Base-by-base conservation (phyloP, 2,797 vertebrate genomes). In the Philypnodon macrostomus region DNA sequence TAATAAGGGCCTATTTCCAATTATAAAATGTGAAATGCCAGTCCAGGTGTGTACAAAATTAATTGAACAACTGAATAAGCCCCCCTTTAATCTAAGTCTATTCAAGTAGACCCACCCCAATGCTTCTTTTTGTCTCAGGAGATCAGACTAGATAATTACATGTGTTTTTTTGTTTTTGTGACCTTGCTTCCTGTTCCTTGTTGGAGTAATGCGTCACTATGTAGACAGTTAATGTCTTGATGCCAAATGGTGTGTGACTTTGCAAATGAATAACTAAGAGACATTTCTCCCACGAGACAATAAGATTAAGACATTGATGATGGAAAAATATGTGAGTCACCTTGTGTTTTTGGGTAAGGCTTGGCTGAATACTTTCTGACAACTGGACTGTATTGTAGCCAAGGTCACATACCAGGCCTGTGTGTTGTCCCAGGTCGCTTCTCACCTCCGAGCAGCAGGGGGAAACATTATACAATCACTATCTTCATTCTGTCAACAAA, bases 361-460 rank as follows among this genome's bases (percentile, higher is more conserved):
- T 53, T 53, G 52, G 5, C 34, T 41, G 50, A 66, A 77, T 77
- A 67, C 59, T 72, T 67, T 72, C 73, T 73, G 81, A 78, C 69
- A 76, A 73, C 72, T 61, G 56, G 53, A 55, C 53, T 57, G 50
- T 67, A 57, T 61, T 63, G 57, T 27, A 21, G 70, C 75, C 78
- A 86, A 81, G 81, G 77, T 84, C 73, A 53, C 55, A 80, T 82
- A 71, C 73, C 58, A 0, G 64, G 66, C 69, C 49, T 65, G 51
- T 55, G 21, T 71, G 57, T 57, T 48, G 24, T 44, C 56, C 39
- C 26, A 33, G 38, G 39, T 36, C 31, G 66, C 53, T 49, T 66
- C 34, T 67, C 52, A 67, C 63, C 47, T 58, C 52, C 0, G 6
- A 35, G 54, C 40, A 53, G 47, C 55, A 55, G 52, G 23, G 36